Base-by-base conservation (phyloP, 2,888 invertebrate genomes). In the Augochlorella aurata region DNA sequence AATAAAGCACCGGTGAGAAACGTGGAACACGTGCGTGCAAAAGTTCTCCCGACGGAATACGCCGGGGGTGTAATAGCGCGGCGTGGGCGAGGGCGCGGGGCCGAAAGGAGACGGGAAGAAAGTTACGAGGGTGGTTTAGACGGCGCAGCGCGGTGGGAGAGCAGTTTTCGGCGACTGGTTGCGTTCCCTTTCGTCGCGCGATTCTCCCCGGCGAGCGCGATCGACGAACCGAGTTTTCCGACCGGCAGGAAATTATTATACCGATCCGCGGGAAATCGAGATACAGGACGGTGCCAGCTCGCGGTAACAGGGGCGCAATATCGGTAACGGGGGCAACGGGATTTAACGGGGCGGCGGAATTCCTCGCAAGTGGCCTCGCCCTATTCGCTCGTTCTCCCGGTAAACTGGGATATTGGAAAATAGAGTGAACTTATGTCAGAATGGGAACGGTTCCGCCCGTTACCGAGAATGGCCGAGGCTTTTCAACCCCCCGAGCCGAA, bases 1-100 rank as follows among this genome's bases (percentile, higher is more conserved):
- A 89, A 90, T 90, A 90, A 88, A 90, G 85, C 87, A 85, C 85
- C 83, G 82, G 76, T 83, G 87, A 89, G 90, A 85, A 87, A 90
- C 89, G 84, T 83, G 88, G 86, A 84, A 88, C 90, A 86, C 88
- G 90, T 89, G 89, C 89, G 90, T 90, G 85, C 85, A 61, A 85
- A 89, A 89, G 77, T 89, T 89, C 82, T 82, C 84, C 83, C 84
- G 50, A 50, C 69, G 84, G 84, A 74, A 18, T 52, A 38, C 54
- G 47, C 18, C 58, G 65, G 49, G 69, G 47, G 73, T 69, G 77
- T 72, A 74, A 74, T 72, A 75, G 71, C 67, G 77, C 16, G 24
- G 1, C 47, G 9, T 2, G 47, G 47, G 70, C 79, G 67, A 49
- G 45, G 38, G 63, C 9, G 44, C 5, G 63, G 38, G 68, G 45